A percentile compares a stretch with the other conserved stretches of the same genome.
Evolutionary conservation across 2,113 vertebrate genomes (phyloP).

Genomic region (Ctenodactylus gundi): DNA sequence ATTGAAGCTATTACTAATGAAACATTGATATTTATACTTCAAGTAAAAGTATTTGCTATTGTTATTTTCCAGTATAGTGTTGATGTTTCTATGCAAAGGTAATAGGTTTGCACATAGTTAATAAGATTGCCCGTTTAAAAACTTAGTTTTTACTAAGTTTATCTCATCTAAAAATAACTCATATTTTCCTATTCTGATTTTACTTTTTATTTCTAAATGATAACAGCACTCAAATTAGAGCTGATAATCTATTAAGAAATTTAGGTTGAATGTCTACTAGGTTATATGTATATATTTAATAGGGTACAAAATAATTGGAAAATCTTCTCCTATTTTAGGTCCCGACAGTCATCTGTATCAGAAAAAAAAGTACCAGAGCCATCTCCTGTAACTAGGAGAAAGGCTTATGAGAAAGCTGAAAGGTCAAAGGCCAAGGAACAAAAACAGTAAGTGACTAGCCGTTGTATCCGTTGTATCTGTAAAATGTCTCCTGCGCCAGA

Average conservation of each 20-base stretch:
- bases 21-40: background rate
- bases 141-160: background rate
- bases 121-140: conserved; percentile 21
- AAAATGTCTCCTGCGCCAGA: background rate
- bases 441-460: conserved; percentile 91
- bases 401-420: conserved; percentile 92
- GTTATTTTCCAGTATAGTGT: background rate
- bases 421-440: conserved; percentile 94
- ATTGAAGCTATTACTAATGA: conserved; percentile 12
- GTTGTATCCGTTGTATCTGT: background rate
- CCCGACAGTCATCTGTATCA: conserved; percentile 84
- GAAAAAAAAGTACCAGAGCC: conserved; percentile 93
- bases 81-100: conserved; percentile 36
- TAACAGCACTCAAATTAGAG: background rate
- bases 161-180: conserved; percentile 31
- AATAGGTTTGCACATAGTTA: background rate
- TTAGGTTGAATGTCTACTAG: conserved; percentile 30
- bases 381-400: conserved; percentile 94
- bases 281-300: conserved; percentile 4
- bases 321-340: conserved; percentile 79
- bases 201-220: background rate
- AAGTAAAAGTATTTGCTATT: conserved; percentile 17
- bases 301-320: conserved; percentile 13
- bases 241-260: background rate
- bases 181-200: background rate